A percentile compares a stretch with the other conserved stretches of the same genome.
These are phyloP conservation scores for Sarcophaga bullata DNA, from an alignment of 1,140 invertebrate genomes.

Conservation along the genomic window DNA sequence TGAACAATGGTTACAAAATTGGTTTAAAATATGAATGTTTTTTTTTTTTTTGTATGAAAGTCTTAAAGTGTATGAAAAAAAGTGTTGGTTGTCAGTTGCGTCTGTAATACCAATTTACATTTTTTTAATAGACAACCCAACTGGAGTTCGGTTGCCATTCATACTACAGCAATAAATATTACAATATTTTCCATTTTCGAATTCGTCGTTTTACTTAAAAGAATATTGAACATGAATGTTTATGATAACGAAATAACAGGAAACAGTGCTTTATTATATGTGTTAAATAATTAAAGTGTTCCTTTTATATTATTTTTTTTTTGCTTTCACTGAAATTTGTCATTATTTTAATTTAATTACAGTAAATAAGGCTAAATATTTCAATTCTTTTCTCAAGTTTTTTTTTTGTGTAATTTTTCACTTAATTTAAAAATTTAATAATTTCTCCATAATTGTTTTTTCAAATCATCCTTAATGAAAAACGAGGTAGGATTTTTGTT, in stretches of 20 bases:
- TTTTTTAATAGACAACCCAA: too few species aligned
- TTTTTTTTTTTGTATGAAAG: too few species aligned
- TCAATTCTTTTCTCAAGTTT: conserved; percentile 45
- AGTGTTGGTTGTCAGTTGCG: too few species aligned
- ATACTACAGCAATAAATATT: too few species aligned
- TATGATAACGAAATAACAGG: background rate
- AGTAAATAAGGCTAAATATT: conserved; percentile 42
- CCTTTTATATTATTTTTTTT: conserved; percentile 4
- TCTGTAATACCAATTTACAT: too few species aligned
- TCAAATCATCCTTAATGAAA: conserved; percentile 53
- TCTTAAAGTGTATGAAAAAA: too few species aligned
- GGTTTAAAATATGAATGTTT: too few species aligned
- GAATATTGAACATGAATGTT: too few species aligned
- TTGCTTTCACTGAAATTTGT: conserved; percentile 25
- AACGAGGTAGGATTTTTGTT: conserved; percentile 63
- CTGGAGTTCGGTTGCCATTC: too few species aligned
- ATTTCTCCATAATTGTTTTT: conserved; percentile 45
- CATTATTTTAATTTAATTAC: background rate
- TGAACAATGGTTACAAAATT: too few species aligned
- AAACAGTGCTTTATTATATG: background rate
- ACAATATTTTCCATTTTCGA: too few species aligned
- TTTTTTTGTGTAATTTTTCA: conserved; percentile 44
- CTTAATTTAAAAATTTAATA: conserved; percentile 42
- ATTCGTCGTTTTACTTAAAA: too few species aligned
- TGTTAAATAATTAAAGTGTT: background rate